Conservation (phyloP, 2,797 vertebrate species). For the Sarcoramphus papa region DNA sequence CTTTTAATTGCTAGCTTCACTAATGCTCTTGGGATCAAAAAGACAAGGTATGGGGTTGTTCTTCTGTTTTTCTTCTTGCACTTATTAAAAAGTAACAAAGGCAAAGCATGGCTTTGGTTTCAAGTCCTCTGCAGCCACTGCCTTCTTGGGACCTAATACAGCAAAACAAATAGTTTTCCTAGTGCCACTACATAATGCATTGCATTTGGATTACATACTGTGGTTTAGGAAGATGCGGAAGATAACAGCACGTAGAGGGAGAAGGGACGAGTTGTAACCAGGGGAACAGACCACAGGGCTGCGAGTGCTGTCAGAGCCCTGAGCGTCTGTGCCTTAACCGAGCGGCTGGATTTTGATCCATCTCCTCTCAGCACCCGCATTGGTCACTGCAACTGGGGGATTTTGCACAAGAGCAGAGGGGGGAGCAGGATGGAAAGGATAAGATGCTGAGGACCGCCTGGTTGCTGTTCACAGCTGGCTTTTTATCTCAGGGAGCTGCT, state of each 20-base stretch:
- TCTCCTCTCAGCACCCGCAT: accelerated
- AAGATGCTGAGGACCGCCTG: accelerated
- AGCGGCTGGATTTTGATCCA: neutral
- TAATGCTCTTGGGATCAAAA: neutral
- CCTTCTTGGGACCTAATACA: neutral
- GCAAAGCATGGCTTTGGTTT: neutral
- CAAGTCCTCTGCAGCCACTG: neutral
- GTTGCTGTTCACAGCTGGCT: neutral
- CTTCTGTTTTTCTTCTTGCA: neutral
- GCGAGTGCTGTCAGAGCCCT: neutral
- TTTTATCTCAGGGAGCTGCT: neutral
- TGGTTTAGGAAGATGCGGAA: neutral
- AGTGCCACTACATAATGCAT: neutral
- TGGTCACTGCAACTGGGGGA: neutral
- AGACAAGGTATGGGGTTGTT: too few relatives aligned
- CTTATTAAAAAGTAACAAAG: neutral
- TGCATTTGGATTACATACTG: neutral
- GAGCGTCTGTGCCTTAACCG: neutral
- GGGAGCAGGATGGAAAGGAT: neutral
- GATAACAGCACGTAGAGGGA: neutral
- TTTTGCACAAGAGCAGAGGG: neutral
- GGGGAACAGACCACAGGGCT: neutral
- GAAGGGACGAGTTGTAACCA: neutral
- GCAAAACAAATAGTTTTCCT: neutral
- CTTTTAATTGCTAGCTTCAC: neutral